These are phyloP conservation scores for Melinaea menophilus DNA, from an alignment of 2,888 invertebrate species.

Conservation along the genomic window DNA sequence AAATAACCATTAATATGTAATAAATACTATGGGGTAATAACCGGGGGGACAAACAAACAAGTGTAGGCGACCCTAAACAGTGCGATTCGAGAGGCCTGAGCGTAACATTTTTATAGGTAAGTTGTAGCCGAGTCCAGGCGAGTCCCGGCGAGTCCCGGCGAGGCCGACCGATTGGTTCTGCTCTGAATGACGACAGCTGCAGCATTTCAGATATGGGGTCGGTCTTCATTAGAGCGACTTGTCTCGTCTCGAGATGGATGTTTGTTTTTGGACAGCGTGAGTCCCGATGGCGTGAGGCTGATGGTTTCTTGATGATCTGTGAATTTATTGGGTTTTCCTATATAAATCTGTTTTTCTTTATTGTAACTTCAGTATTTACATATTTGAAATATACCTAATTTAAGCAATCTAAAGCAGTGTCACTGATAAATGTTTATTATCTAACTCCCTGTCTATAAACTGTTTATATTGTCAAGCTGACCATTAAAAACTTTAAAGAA, in stretches of 20 bases:
- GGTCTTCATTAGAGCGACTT: conserved; percentile 76
- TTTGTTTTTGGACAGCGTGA: conserved; percentile 73
- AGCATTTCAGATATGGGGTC: conserved; percentile 71
- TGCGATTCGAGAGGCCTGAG: conserved; percentile 21
- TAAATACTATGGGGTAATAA: conserved; percentile 76
- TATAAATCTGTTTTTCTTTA: background rate
- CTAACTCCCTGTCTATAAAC: too few relatives aligned
- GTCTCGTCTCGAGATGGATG: conserved; percentile 74
- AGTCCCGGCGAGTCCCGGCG: conserved; percentile 51
- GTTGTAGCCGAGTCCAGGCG: conserved; percentile 56
- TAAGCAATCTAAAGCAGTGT: too few relatives aligned
- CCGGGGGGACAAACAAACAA: conserved; percentile 75
- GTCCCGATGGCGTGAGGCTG: conserved; percentile 39
- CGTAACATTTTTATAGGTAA: conserved; percentile 53
- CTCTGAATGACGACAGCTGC: conserved; percentile 75
- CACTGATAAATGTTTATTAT: too few relatives aligned
- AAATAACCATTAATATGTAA: conserved; percentile 79
- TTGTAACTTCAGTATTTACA: too few relatives aligned
- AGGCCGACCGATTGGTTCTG: conserved; percentile 67
- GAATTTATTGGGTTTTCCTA: conserved; percentile 29
- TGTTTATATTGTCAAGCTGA: too few relatives aligned
- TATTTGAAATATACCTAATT: too few relatives aligned
- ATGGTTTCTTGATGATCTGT: conserved; percentile 72
- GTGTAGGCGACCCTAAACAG: conserved; percentile 70
- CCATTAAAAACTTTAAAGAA: too few relatives aligned